These are phyloP conservation scores for Drepana arcuata DNA, from an alignment of 1,140 invertebrate genomes.

Conservation along the genomic window DNA sequence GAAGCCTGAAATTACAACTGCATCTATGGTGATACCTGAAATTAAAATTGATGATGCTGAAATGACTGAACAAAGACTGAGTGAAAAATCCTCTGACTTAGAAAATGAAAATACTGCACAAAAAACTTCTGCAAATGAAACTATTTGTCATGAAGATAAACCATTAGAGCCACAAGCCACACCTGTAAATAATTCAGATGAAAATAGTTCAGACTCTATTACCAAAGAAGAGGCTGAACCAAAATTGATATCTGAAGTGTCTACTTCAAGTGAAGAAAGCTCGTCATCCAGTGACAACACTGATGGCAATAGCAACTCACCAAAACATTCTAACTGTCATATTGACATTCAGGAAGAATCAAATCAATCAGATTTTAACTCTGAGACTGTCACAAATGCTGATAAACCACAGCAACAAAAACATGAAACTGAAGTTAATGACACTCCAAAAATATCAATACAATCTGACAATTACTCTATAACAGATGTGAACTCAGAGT, in stretches of 20 bases:
- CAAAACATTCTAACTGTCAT: slow-evolving; percentile 35
- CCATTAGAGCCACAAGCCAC: slow-evolving; percentile 8
- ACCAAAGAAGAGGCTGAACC: slow-evolving; percentile 41
- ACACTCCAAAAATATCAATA: slow-evolving; percentile 16
- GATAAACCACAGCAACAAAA: too few relatives aligned
- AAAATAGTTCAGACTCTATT: slow-evolving; percentile 15
- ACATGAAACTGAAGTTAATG: too few relatives aligned
- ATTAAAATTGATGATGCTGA: slow-evolving; percentile 59
- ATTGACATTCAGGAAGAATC: slow-evolving; percentile 30
- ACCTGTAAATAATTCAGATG: not conserved
- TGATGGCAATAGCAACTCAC: slow-evolving; percentile 60
- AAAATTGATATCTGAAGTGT: slow-evolving; percentile 41
- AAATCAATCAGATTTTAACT: slow-evolving; percentile 17
- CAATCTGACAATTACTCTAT: slow-evolving; percentile 58
- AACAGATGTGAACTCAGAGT: slow-evolving; percentile 54
- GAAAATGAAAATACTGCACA: slow-evolving; percentile 10
- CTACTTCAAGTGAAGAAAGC: slow-evolving; percentile 58
- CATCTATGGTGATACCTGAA: slow-evolving; percentile 42
- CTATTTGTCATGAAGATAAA: slow-evolving; percentile 15
- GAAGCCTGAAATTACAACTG: slow-evolving; percentile 23
- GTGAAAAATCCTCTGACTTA: slow-evolving; percentile 20
- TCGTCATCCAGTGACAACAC: slow-evolving; percentile 63
- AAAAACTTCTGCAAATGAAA: slow-evolving; percentile 9
- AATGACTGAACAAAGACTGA: slow-evolving; percentile 48
- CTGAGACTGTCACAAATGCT: slow-evolving; percentile 17